phyloP scores from a whole-genome alignment of 2,797 vertebrate species.

The Chanos chanos region DNA sequence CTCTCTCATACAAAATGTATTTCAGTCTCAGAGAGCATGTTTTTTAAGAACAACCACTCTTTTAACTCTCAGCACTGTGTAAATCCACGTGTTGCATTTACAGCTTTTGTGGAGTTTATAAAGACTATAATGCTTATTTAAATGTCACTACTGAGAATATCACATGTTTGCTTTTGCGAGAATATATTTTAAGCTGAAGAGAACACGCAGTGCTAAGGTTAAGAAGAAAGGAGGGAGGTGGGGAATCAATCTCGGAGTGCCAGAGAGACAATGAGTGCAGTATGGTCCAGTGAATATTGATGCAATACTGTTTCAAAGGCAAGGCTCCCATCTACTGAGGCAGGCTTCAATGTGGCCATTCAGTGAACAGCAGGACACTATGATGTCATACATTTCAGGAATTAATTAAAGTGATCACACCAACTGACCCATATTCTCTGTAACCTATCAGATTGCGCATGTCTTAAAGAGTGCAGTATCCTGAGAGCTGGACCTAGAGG shows the following conservation, averaged over 20 bases:
- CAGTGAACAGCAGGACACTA: conserved; percentile 52
- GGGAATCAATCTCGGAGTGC: conserved; percentile 44
- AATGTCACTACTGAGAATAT: too few relatives aligned
- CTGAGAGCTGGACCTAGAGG: too few relatives aligned
- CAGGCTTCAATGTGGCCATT: conserved; percentile 55
- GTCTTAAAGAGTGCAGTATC: too few relatives aligned
- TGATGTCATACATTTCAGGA: conserved; percentile 55
- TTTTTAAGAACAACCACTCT: too few relatives aligned
- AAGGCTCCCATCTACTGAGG: conserved; percentile 47
- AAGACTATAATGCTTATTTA: too few relatives aligned
- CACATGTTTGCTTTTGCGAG: not conserved
- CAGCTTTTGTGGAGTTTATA: too few relatives aligned
- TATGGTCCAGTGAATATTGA: conserved; percentile 56
- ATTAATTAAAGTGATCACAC: conserved; percentile 51
- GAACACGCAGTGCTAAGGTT: conserved; percentile 19
- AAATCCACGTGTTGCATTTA: too few relatives aligned
- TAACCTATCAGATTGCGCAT: conserved; percentile 19
- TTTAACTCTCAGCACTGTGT: too few relatives aligned
- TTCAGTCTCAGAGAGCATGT: too few relatives aligned
- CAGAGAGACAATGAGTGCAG: conserved; percentile 50
- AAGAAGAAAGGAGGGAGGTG: conserved; percentile 11
- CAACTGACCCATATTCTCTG: conserved; percentile 31
- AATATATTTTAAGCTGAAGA: conserved; percentile 25
- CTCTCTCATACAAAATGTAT: too few relatives aligned
- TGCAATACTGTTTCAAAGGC: conserved; percentile 58